Evolutionary conservation across 2,113 vertebrate genomes (phyloP), one percentile per base, ranked within the genome.

Genomic region (Ictidomys tridecemlineatus): DNA sequence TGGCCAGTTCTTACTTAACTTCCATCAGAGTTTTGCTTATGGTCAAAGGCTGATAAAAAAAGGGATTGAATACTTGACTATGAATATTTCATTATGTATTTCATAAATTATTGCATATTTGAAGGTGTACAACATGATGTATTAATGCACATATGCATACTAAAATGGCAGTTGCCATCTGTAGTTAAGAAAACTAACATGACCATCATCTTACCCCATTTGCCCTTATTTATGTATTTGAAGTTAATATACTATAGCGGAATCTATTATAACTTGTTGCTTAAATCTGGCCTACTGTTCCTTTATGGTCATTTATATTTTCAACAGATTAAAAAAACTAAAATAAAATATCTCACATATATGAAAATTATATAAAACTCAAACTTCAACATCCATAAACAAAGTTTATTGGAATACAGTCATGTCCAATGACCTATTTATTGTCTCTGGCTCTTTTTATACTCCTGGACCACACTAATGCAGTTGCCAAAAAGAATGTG

Each of bases 1-100:
- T 79, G 48, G 69, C 42, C 78, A 85, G 24, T 85, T 97, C 51
- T 18, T 42, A 89, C 70, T 69, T 80, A 74, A 74, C 11, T 89
- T 93, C 28, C 20, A 91, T n/a, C 58, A 84, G 17, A 80, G 20
- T 42, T 73, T 42, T 89, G 67, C 56, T 95, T 79, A 76, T 30
- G 28, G 18, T 20, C 28, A 85, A 42, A 86, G n/a, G 1, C 82
- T 63, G 17, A 61, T 11, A 76, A 92, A 53, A 78, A 45, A 42
- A 51, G 70, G 11, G 20, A 73, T 74, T 8, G 26, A 73, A 78
- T 14, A 17, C 12, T 91, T 61, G 24, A 30, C 1, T 74, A 67
- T 73, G 28, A 91, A 78, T 95, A 69, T 63, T 91, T 37, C 10
- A 48, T 10, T 34, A n/a, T 5, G 8, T 37, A 51, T 37, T 48